Evolutionary conservation across 2,888 invertebrate genomes (phyloP).

Genomic region (Rhagonycha lutea): DNA sequence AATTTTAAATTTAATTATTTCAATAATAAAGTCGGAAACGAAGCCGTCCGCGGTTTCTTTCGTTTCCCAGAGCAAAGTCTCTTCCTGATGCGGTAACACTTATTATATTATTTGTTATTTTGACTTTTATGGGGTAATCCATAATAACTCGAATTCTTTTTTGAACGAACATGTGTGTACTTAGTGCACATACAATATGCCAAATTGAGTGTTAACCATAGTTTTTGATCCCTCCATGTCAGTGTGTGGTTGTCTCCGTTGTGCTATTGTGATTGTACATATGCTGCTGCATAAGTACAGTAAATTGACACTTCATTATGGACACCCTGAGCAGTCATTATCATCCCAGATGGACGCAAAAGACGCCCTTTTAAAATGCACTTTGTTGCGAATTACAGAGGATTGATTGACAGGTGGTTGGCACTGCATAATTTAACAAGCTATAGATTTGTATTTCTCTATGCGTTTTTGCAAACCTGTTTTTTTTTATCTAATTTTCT

Average conservation of each 20-base stretch:
- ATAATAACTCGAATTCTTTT: constrained; percentile 13
- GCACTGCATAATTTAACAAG: neutral
- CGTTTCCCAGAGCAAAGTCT: neutral
- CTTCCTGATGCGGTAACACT: neutral
- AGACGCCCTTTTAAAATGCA: constrained; percentile 32
- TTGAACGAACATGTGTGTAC: constrained; percentile 28
- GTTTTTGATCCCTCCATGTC: constrained; percentile 29
- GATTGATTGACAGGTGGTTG: constrained; percentile 27
- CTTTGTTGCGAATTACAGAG: constrained; percentile 28
- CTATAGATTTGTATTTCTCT: neutral
- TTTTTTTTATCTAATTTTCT: neutral
- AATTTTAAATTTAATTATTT: neutral
- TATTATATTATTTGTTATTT: neutral
- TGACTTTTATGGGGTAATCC: constrained; percentile 3
- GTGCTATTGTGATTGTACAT: constrained; percentile 39
- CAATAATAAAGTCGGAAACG: neutral
- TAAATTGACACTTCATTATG: constrained; percentile 56
- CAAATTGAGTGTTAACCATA: constrained; percentile 56
- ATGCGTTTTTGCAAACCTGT: neutral
- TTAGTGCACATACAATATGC: constrained; percentile 49
- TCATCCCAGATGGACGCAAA: constrained; percentile 47
- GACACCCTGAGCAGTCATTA: constrained; percentile 50
- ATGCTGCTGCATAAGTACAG: constrained; percentile 47
- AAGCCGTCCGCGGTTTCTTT: neutral
- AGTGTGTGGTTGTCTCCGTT: constrained; percentile 29